Evolutionary conservation across 1,140 invertebrate genomes (phyloP).

Genomic region (Carcinoscorpius rotundicauda): DNA sequence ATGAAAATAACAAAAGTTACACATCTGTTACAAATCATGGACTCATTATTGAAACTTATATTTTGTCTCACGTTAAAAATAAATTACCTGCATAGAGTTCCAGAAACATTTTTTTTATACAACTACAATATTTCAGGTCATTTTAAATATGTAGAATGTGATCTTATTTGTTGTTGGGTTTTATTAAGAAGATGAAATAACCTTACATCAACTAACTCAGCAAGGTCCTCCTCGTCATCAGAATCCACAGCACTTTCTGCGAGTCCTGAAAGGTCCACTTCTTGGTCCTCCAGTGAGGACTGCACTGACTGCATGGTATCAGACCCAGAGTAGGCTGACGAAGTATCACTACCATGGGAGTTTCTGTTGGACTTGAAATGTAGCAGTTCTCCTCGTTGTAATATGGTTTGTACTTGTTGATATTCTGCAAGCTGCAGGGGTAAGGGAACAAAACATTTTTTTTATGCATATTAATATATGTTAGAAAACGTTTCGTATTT

Average conservation of each 20-base stretch:
- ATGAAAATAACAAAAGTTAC: too few species aligned
- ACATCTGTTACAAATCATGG: too few species aligned
- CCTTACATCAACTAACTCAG: constrained; percentile 67
- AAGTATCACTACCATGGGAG: constrained; percentile 87
- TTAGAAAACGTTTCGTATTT: too few species aligned
- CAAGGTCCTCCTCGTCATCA: constrained; percentile 73
- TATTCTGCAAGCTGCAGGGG: too few species aligned
- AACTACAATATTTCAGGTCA: too few species aligned
- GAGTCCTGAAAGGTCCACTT: constrained; percentile 80
- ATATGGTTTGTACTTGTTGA: constrained; percentile 1
- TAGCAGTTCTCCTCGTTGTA: constrained; percentile 41
- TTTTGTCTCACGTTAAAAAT: too few species aligned
- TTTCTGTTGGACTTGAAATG: constrained; percentile 62
- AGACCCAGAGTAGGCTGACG: constrained; percentile 86
- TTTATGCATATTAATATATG: too few species aligned
- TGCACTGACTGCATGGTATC: constrained; percentile 91
- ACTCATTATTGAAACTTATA: too few species aligned
- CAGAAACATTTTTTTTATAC: too few species aligned
- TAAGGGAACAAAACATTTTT: too few species aligned
- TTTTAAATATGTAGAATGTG: background rate
- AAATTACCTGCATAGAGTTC: too few species aligned
- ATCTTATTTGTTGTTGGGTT: background rate
- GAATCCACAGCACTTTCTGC: constrained; percentile 90
- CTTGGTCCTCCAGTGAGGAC: constrained; percentile 47
- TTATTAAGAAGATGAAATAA: background rate